phyloP scores from a whole-genome alignment of 2,797 vertebrate genomes.

The Poliocrania exsul region DNA sequence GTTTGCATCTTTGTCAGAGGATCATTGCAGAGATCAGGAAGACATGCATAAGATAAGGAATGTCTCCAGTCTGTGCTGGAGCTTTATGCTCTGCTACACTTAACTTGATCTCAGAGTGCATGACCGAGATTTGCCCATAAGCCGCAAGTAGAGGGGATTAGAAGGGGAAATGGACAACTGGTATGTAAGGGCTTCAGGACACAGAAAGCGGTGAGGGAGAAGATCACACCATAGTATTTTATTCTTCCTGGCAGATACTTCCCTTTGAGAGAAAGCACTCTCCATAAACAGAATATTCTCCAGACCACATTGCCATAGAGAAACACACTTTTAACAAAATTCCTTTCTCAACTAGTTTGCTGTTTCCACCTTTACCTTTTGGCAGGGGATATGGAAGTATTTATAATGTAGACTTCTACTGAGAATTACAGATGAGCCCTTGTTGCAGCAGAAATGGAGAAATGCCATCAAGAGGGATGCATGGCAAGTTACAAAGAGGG shows the following conservation, averaged over 20 bases:
- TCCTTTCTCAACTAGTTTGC: not conserved
- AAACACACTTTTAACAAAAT: not conserved
- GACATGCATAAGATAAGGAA: not conserved
- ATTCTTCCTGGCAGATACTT: not conserved
- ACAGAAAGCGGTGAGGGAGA: not conserved
- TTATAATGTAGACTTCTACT: not conserved
- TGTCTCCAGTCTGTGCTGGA: not conserved
- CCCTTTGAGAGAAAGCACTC: not conserved
- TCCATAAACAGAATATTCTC: not conserved
- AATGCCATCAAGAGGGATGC: not conserved
- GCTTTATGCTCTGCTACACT: not conserved
- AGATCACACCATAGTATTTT: not conserved
- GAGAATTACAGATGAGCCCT: not conserved
- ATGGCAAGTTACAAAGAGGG: not conserved
- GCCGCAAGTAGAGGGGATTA: not conserved
- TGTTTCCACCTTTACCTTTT: not conserved
- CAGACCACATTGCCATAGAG: not conserved
- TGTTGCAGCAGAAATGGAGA: slow-evolving; percentile 10
- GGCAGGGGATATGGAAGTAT: not conserved
- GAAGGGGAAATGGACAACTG: not conserved
- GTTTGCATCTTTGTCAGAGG: not conserved
- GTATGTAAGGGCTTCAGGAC: not conserved
- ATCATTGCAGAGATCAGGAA: not conserved
- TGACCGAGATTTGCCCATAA: not conserved
- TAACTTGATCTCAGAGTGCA: not conserved